Conservation (phyloP, 2,113 vertebrate genomes). For the Blennius ocellaris region DNA sequence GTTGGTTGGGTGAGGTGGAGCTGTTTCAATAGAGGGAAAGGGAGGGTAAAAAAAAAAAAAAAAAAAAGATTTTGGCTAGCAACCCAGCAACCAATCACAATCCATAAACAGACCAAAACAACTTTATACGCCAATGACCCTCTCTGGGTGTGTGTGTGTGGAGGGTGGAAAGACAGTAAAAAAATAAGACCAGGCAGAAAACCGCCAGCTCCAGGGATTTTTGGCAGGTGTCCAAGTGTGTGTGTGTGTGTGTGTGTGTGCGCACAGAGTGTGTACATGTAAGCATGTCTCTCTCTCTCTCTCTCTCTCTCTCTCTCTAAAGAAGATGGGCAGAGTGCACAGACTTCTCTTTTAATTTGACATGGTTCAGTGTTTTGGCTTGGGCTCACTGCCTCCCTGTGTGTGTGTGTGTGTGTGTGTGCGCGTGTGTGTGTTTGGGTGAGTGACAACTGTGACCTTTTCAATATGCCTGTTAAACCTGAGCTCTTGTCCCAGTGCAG, state of each 20-base stretch:
- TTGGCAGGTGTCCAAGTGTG: constrained; percentile 72
- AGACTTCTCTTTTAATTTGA: constrained; percentile 79
- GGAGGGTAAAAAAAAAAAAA: constrained; percentile 1
- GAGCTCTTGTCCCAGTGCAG: constrained; percentile 80
- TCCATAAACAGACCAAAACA: constrained; percentile 82
- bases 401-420: constrained; percentile 16
- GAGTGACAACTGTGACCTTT: constrained; percentile 86
- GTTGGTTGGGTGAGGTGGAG: constrained; percentile 57
- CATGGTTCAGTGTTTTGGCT: constrained; percentile 77
- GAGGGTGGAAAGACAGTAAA: constrained; percentile 33
- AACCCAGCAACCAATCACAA: constrained; percentile 82
- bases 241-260: constrained; percentile 32
- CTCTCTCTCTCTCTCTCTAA: constrained; percentile 51
- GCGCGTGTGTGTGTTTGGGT: constrained; percentile 55
- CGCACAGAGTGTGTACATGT: constrained; percentile 15
- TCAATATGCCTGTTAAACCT: constrained; percentile 84
- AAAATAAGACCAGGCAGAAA: constrained; percentile 66
- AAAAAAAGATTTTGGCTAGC: constrained; percentile 72
- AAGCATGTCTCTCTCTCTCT: constrained; percentile 45
- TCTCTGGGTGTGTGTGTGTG: constrained; percentile 51
- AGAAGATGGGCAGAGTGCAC: constrained; percentile 60
- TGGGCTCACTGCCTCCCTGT: constrained; percentile 36
- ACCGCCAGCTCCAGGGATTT: constrained; percentile 70
- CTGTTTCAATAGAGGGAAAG: constrained; percentile 69
- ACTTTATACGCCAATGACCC: constrained; percentile 78